phyloP scores from a whole-genome alignment of 2,888 invertebrate species.

The Agriopis aurantiaria region DNA sequence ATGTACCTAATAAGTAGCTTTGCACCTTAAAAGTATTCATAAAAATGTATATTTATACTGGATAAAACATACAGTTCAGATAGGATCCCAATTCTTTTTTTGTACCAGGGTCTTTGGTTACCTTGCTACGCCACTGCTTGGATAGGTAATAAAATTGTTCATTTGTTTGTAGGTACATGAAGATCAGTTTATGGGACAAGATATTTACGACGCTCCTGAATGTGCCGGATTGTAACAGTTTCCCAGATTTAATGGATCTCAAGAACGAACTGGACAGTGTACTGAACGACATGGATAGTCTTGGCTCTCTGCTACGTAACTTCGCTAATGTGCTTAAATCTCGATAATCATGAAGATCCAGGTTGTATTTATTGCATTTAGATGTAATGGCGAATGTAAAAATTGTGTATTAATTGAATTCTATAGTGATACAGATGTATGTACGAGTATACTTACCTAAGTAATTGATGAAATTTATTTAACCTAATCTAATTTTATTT shows the following conservation, averaged over 20 bases:
- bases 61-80: too few relatives aligned
- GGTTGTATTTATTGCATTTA: slow-evolving; percentile 85
- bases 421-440: slow-evolving; percentile 70
- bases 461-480: slow-evolving; percentile 57
- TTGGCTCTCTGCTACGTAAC: slow-evolving; percentile 75
- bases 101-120: too few relatives aligned
- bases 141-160: not conserved
- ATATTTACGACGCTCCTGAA: slow-evolving; percentile 94
- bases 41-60: too few relatives aligned
- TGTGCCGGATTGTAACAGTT: slow-evolving; percentile 90
- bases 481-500: slow-evolving; percentile 42
- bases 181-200: slow-evolving; percentile 91
- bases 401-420: slow-evolving; percentile 68
- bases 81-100: too few relatives aligned
- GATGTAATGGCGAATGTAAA: slow-evolving; percentile 79
- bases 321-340: slow-evolving; percentile 85
- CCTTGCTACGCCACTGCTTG: not conserved
- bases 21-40: too few relatives aligned
- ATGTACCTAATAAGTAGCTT: too few relatives aligned
- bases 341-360: slow-evolving; percentile 72
- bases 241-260: slow-evolving; percentile 90
- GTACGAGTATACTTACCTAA: slow-evolving; percentile 33
- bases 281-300: slow-evolving; percentile 70
- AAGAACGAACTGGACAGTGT: slow-evolving; percentile 79
- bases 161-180: slow-evolving; percentile 87